These are phyloP conservation scores for Tinamus major DNA, from an alignment of 2,797 vertebrate species.

Conservation along the genomic window DNA sequence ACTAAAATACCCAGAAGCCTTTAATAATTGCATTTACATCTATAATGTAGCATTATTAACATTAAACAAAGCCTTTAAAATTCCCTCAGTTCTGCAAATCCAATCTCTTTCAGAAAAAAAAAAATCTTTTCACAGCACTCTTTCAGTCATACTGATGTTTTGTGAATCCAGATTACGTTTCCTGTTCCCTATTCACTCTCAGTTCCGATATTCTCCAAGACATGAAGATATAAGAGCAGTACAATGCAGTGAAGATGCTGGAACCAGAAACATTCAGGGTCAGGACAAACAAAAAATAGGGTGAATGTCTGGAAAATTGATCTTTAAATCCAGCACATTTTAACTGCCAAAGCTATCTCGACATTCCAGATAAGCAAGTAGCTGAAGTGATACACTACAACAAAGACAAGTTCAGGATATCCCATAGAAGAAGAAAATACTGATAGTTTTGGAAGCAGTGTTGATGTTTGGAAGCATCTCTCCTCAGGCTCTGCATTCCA, in stretches of 20 bases:
- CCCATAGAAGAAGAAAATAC: background rate
- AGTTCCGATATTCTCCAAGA: background rate
- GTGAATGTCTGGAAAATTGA: background rate
- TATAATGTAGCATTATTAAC: slow-evolving; percentile 56
- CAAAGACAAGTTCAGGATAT: background rate
- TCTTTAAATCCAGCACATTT: background rate
- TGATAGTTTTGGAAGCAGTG: background rate
- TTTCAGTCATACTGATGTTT: background rate
- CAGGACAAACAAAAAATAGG: background rate
- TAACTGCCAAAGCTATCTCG: background rate
- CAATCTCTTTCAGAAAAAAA: slow-evolving; percentile 18
- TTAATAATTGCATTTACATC: slow-evolving; percentile 47
- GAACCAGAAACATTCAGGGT: background rate
- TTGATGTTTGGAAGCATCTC: background rate
- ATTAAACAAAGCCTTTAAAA: slow-evolving; percentile 45
- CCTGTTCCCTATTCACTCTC: background rate
- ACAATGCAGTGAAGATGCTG: background rate
- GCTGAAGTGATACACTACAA: background rate
- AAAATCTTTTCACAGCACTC: slow-evolving; percentile 55
- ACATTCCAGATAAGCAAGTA: background rate
- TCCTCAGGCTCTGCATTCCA: background rate
- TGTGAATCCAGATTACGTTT: background rate
- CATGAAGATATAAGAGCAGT: background rate
- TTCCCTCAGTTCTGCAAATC: background rate
- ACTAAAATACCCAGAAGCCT: slow-evolving; percentile 33